These are phyloP conservation scores for Pseudobourletiella spinata DNA, from an alignment of 1,140 invertebrate genomes.

Conservation along the genomic window DNA sequence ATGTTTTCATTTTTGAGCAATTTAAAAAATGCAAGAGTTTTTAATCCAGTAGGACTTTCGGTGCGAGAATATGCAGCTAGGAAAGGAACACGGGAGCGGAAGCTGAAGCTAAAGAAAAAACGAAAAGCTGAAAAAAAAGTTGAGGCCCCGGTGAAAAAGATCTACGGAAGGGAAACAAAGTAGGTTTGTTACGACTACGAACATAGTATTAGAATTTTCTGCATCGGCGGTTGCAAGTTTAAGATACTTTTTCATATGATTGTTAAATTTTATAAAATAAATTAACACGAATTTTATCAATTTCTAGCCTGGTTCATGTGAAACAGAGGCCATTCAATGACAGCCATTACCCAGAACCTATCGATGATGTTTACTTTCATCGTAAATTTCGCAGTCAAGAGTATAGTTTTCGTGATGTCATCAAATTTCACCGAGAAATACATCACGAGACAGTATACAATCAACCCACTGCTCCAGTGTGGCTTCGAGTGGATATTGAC, in stretches of 20 bases:
- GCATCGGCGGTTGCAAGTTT: background rate
- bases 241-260: background rate
- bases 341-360: constrained; percentile 46
- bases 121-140: constrained; percentile 60
- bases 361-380: constrained; percentile 58
- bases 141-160: constrained; percentile 54
- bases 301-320: constrained; percentile 14
- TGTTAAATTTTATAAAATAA: background rate
- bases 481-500: constrained; percentile 35
- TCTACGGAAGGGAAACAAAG: constrained; percentile 43
- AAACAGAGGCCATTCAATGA: constrained; percentile 46
- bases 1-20: background rate
- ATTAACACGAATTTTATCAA: constrained; percentile 2
- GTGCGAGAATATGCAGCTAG: constrained; percentile 65
- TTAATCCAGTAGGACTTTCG: too few relatives aligned
- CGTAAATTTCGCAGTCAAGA: constrained; percentile 52
- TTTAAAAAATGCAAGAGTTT: background rate
- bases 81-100: constrained; percentile 61
- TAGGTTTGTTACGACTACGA: background rate
- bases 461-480: constrained; percentile 53
- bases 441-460: constrained; percentile 69
- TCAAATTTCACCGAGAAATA: constrained; percentile 60
- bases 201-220: background rate
- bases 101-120: constrained; percentile 57
- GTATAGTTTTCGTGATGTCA: constrained; percentile 60